Evolutionary conservation across 2,797 vertebrate genomes (phyloP), one percentile per base, ranked within the genome.

Genomic region (Coregonus ussuriensis): DNA sequence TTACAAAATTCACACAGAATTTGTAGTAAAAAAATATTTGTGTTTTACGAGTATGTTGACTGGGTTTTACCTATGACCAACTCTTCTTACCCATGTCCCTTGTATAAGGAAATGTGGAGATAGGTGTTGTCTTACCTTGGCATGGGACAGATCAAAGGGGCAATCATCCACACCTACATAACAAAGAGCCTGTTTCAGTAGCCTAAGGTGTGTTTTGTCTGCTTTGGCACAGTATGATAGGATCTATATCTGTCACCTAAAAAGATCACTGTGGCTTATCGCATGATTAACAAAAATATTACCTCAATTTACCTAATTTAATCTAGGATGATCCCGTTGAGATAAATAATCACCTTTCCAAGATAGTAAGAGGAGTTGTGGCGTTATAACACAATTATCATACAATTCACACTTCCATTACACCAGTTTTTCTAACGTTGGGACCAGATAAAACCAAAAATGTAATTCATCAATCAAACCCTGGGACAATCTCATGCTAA

Each of bases 401-500:
- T 47, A 47, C 41, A 47, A 11, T 9, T 47, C 9, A 47, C 2
- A 9, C 41, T 9, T 47, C 41, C 41, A 47, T 47, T 47, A 47
- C 41, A 47, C 41, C 41, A 47, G 41, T 47, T 47, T 47, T 47
- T 9, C 41, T 47, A 9, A 11, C 11, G 41, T 13, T 47, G 41
- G 41, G 41, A 47, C 41, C 41, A 11, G 41, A 47, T 47, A 47
- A 47, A 47, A 47, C 41, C 62, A 59, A 21, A 59, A 59, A n/a
- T 35, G 51, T 74, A 29, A 82, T 86, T 79, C 87, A 88, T 92
- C 89, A 91, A 80, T 84, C 65, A 81, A 87, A 88, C 82, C 47
- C 25, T 59, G 13, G 0, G 15, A 3, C 41, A 62, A 4, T 25
- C 82, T 82, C 35, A 75, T 78, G 72, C 79, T 77, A 69, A 85